Evolutionary conservation across 2,113 vertebrate species (phyloP), one percentile per base, ranked within the genome.

Genomic region (Machaerirhynchus nigripectus): DNA sequence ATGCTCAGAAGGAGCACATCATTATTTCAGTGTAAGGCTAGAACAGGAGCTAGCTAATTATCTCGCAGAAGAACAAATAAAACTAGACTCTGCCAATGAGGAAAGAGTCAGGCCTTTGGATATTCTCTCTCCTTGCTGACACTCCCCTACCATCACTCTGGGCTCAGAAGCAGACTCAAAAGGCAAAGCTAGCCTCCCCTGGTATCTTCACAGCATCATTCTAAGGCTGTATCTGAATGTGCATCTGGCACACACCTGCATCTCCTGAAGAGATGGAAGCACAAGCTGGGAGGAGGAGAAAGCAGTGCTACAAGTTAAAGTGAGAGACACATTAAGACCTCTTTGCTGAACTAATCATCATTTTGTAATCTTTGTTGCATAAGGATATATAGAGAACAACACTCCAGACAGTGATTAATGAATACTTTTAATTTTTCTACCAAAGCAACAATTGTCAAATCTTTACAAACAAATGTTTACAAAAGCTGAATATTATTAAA

Each of bases 191-290:
- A 26, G 28, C 15, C 13, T 73, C 46, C 56, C 19, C 46, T 56
- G 22, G 3, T 60, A 47, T 31, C 21, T 35, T 59, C 44, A 20
- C 28, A 85, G 37, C 18, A 83, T 20, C 26, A 12, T 57, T 69
- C 22, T 21, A 24, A 50, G 42, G 26, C 31, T 80, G 37, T 22
- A 50, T 26, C 28, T 40, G 31, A 68, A 68, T 4, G 17, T 4
- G 24, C 39, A 68, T 33, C 20, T 71, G 39, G 44, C 46, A 69
- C 8, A 13, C 0, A 0, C 63, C 33, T 61, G 23, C 5, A n/a
- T n/a, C n/a, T n/a, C n/a, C n/a, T 56, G 31, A 88, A 85, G 57
- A 67, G 57, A 56, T 12, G 49, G 71, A 76, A 61, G 50, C 31
- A n/a, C 17, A 83, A 46, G 22, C 20, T 49, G 31, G 8, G 21